Conservation (phyloP, 2,888 invertebrate species). For the Tethea ocularis region DNA sequence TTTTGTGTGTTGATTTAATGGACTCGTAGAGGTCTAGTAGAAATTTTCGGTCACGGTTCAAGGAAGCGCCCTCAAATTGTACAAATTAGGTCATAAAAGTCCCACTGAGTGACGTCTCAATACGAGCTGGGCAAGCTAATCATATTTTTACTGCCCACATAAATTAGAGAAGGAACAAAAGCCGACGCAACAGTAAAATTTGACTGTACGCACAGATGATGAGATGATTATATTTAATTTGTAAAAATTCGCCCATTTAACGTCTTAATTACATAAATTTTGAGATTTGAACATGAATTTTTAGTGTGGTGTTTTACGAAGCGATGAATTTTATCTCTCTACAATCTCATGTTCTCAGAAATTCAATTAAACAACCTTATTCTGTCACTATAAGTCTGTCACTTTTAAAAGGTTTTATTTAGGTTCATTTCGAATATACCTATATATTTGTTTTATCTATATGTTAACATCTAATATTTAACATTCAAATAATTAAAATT, state of each 20-base stretch:
- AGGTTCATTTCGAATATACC: too few relatives aligned
- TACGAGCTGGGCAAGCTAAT: conserved; percentile 61
- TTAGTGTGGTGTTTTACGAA: conserved; percentile 1
- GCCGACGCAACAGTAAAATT: conserved; percentile 48
- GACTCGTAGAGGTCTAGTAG: conserved; percentile 41
- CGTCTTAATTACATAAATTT: conserved; percentile 11
- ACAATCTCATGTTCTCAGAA: background rate
- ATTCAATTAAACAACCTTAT: conserved; percentile 1
- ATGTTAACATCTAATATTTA: too few relatives aligned
- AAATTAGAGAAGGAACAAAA: conserved; percentile 64
- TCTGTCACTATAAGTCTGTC: background rate
- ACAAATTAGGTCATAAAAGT: conserved; percentile 75
- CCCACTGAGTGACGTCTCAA: conserved; percentile 72
- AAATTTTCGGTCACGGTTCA: conserved; percentile 64
- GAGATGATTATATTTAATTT: conserved; percentile 24
- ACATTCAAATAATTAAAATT: conserved; percentile 1
- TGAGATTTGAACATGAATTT: conserved; percentile 6
- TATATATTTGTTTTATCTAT: too few relatives aligned
- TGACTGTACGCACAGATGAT: conserved; percentile 47
- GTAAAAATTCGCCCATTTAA: conserved; percentile 26
- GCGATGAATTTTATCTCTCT: conserved; percentile 3
- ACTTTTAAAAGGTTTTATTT: too few relatives aligned
- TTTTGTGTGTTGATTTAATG: conserved; percentile 20
- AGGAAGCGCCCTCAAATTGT: conserved; percentile 72
- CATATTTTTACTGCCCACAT: conserved; percentile 74